Evolutionary conservation across 2,888 invertebrate species (phyloP).

Genomic region (Periphyllus acericola): DNA sequence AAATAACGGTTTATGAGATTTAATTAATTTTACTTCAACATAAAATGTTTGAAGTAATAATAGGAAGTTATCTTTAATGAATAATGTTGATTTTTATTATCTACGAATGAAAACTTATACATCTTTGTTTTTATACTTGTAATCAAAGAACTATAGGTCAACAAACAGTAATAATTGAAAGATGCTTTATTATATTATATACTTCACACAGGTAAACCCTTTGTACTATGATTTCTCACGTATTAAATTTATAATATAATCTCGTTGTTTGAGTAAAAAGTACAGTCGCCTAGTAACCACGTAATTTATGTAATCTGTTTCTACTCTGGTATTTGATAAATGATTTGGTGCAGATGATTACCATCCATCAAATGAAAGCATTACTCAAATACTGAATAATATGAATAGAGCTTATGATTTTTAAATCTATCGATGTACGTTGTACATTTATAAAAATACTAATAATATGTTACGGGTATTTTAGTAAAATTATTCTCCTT

Average conservation of each 20-base stretch:
- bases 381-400: constrained; percentile 18
- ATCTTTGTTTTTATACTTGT: not conserved
- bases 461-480: too few species aligned
- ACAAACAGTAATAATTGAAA: not conserved
- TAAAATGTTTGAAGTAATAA: too few species aligned
- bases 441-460: not conserved
- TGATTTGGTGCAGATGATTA: not conserved
- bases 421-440: not conserved
- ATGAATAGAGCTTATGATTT: not conserved
- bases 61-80: too few species aligned
- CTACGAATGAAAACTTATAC: too few species aligned
- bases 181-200: not conserved
- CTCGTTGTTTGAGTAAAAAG: not conserved
- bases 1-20: too few species aligned
- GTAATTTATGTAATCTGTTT: not conserved
- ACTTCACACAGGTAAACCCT: not conserved
- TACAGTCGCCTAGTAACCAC: not conserved
- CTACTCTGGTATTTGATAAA: not conserved
- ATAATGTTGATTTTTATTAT: too few species aligned
- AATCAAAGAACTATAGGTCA: not conserved
- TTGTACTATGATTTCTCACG: not conserved
- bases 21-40: too few species aligned
- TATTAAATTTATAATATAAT: constrained; percentile 10
- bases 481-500: not conserved
- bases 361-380: constrained; percentile 10